Evolutionary conservation across 1,140 invertebrate species (phyloP).

Genomic region (Sarcophaga bullata): DNA sequence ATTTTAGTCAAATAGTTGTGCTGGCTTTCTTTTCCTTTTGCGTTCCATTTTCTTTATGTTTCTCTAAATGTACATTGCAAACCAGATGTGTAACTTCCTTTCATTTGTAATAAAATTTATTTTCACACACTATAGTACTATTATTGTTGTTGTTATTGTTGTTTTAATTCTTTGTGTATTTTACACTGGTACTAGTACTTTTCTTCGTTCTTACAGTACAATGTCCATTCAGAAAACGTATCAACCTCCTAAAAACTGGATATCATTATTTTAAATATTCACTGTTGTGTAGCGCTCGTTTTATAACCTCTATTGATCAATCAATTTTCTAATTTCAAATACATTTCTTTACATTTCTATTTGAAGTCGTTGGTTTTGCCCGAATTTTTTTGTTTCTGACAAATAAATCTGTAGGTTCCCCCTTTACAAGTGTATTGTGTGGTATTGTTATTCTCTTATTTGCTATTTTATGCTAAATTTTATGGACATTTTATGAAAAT

Average conservation of each 20-base stretch:
- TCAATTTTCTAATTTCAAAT: not conserved
- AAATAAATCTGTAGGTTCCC: slow-evolving; percentile 3
- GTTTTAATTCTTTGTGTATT: not conserved
- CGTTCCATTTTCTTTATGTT: not conserved
- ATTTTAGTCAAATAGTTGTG: not conserved
- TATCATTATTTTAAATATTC: too few relatives aligned
- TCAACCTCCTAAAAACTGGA: too few relatives aligned
- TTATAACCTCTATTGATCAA: not conserved
- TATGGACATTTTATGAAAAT: slow-evolving; percentile 16
- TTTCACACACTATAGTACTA: not conserved
- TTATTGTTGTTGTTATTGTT: not conserved
- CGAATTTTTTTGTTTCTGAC: not conserved
- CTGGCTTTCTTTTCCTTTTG: not conserved
- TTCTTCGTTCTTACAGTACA: too few relatives aligned
- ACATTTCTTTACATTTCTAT: not conserved
- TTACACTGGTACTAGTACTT: too few relatives aligned
- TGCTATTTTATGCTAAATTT: not conserved
- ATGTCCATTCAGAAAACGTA: too few relatives aligned
- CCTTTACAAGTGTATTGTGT: too few relatives aligned
- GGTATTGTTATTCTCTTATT: not conserved
- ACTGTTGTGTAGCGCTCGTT: not conserved
- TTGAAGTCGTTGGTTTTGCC: not conserved
- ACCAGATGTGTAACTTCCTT: slow-evolving; percentile 23
- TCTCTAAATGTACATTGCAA: slow-evolving; percentile 12
- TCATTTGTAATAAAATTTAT: slow-evolving; percentile 25